phyloP scores from a whole-genome alignment of 1,140 invertebrate genomes.

The Polypedilum vanderplanki region DNA sequence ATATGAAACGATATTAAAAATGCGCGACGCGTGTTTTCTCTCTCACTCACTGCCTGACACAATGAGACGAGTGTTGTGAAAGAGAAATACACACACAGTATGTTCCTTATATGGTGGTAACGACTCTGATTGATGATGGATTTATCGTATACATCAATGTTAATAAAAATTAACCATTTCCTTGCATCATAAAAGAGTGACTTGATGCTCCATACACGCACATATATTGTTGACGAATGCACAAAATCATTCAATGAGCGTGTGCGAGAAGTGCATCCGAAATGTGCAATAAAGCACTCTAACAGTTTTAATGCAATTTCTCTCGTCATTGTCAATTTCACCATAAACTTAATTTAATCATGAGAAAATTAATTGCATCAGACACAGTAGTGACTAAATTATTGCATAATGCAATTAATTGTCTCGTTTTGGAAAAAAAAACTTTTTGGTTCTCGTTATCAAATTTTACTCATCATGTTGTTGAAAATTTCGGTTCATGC shows the following conservation, averaged over 20 bases:
- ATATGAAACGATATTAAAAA: conserved; percentile 25
- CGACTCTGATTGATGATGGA: conserved; percentile 23
- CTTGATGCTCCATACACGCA: not conserved
- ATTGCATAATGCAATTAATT: conserved; percentile 25
- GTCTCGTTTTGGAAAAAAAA: not conserved
- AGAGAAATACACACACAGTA: not conserved
- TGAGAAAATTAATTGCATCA: conserved; percentile 13
- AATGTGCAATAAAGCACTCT: not conserved
- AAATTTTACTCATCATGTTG: conserved; percentile 21
- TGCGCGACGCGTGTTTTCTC: conserved; percentile 1
- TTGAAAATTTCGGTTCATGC: not conserved
- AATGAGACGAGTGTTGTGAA: conserved; percentile 17
- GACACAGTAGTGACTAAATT: not conserved
- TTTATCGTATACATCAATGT: conserved; percentile 18
- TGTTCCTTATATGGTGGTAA: not conserved
- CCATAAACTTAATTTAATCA: conserved; percentile 14
- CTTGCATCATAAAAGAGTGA: not conserved
- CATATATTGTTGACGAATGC: not conserved
- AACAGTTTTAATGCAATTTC: not conserved
- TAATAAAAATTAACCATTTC: conserved; percentile 28
- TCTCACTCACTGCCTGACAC: conserved; percentile 10
- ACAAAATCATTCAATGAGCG: not conserved
- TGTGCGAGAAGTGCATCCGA: not conserved
- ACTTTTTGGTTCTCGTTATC: not conserved
- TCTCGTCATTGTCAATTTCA: not conserved